phyloP scores from a whole-genome alignment of 1,140 invertebrate genomes.

The Drosophila neocordata region DNA sequence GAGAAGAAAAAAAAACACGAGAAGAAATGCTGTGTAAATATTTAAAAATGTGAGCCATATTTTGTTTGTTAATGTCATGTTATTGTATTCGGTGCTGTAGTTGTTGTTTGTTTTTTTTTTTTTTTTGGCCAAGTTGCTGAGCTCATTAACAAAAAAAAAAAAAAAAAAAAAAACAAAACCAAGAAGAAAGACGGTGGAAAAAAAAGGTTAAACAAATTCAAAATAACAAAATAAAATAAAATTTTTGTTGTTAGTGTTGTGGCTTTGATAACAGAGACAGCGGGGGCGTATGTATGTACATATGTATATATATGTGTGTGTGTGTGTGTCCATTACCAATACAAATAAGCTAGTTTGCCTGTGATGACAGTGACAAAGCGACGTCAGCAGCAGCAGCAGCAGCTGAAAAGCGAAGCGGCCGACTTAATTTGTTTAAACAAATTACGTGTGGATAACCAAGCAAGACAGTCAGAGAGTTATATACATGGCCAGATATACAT shows the following conservation, averaged over 20 bases:
- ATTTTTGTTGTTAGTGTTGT: slow-evolving; percentile 45
- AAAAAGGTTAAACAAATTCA: slow-evolving; percentile 74
- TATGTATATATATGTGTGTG: slow-evolving; percentile 20
- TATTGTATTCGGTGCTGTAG: slow-evolving; percentile 15
- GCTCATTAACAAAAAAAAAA: slow-evolving; percentile 52
- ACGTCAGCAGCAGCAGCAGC: slow-evolving; percentile 67
- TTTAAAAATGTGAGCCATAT: slow-evolving; percentile 60
- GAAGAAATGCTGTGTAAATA: slow-evolving; percentile 78
- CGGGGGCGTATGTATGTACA: slow-evolving; percentile 30
- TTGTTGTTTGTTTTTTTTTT: slow-evolving; percentile 20
- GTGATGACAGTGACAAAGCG: slow-evolving; percentile 74
- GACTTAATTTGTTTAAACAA: slow-evolving; percentile 81
- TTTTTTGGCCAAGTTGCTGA: slow-evolving; percentile 69
- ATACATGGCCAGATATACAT: slow-evolving; percentile 20
- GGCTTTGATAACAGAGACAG: slow-evolving; percentile 54
- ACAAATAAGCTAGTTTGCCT: slow-evolving; percentile 17
- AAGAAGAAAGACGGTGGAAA: slow-evolving; percentile 33
- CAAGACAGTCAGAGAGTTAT: slow-evolving; percentile 11
- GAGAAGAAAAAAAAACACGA: neutral
- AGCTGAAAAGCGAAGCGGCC: slow-evolving; percentile 16
- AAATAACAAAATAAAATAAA: slow-evolving; percentile 25
- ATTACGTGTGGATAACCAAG: slow-evolving; percentile 71
- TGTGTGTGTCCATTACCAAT: slow-evolving; percentile 46
- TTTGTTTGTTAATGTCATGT: slow-evolving; percentile 45
- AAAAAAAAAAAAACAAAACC: slow-evolving; percentile 31